phyloP scores from a whole-genome alignment of 2,797 vertebrate species.

The Salarias fasciatus region DNA sequence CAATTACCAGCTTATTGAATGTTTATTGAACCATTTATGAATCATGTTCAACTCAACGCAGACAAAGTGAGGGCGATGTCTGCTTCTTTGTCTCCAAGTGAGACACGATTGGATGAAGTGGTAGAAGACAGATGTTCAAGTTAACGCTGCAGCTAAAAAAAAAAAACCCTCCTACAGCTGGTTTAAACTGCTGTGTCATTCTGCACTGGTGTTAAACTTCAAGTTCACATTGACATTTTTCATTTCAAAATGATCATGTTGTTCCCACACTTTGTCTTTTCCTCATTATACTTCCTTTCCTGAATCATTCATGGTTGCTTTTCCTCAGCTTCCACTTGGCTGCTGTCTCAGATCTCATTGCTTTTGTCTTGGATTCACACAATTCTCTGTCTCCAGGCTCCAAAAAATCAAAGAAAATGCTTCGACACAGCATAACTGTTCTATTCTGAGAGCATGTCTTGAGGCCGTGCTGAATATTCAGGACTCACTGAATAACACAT shows the following conservation, averaged over 20 bases:
- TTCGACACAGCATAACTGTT: slow-evolving; percentile 5
- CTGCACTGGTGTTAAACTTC: slow-evolving; percentile 13
- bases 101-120: too few relatives aligned
- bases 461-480: neutral
- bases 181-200: slow-evolving; percentile 29
- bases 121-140: too few relatives aligned
- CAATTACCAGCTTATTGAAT: too few relatives aligned
- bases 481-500: neutral
- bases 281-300: neutral
- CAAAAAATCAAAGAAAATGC: neutral
- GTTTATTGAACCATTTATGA: too few relatives aligned
- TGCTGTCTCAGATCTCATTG: neutral
- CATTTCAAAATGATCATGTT: neutral
- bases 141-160: neutral
- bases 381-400: neutral
- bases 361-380: neutral
- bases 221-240: neutral
- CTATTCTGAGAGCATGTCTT: slow-evolving; percentile 5
- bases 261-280: neutral
- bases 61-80: too few relatives aligned
- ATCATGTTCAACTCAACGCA: too few relatives aligned
- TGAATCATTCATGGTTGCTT: slow-evolving; percentile 2
- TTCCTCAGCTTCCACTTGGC: neutral
- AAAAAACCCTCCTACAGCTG: neutral
- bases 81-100: too few relatives aligned